Conservation (phyloP, 1,140 invertebrate species). For the Phocides pigmalion region DNA sequence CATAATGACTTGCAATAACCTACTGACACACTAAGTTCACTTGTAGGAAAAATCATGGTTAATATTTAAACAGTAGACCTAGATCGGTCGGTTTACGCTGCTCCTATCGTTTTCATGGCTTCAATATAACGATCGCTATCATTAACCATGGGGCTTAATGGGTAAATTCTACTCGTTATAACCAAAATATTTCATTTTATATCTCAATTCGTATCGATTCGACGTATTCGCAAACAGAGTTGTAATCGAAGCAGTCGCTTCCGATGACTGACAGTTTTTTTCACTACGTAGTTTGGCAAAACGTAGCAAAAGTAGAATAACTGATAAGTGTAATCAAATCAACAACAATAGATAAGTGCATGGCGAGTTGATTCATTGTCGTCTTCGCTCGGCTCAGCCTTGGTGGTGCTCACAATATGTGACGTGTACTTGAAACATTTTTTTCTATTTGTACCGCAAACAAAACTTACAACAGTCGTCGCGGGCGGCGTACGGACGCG, state of each 20-base stretch:
- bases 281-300: slow-evolving; percentile 2
- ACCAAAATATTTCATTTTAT: slow-evolving; percentile 24
- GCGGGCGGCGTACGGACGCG: slow-evolving; percentile 53
- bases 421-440: slow-evolving; percentile 73
- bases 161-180: slow-evolving; percentile 6
- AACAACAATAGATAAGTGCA: slow-evolving; percentile 29
- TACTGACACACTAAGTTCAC: too few species aligned
- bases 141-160: slow-evolving; percentile 18
- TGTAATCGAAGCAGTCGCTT: slow-evolving; percentile 1
- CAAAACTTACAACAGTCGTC: slow-evolving; percentile 61
- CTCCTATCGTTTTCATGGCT: not conserved
- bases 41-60: too few species aligned
- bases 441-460: slow-evolving; percentile 72
- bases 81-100: not conserved
- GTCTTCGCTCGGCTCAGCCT: slow-evolving; percentile 49
- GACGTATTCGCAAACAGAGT: slow-evolving; percentile 2
- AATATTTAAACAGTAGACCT: not conserved
- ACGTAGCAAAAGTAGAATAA: not conserved
- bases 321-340: slow-evolving; percentile 33
- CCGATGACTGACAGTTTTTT: not conserved
- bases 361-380: slow-evolving; percentile 41
- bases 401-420: slow-evolving; percentile 60
- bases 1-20: too few species aligned
- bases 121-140: not conserved
- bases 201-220: slow-evolving; percentile 9